Evolutionary conservation across 2,797 vertebrate genomes (phyloP).

Genomic region (Gila robusta): DNA sequence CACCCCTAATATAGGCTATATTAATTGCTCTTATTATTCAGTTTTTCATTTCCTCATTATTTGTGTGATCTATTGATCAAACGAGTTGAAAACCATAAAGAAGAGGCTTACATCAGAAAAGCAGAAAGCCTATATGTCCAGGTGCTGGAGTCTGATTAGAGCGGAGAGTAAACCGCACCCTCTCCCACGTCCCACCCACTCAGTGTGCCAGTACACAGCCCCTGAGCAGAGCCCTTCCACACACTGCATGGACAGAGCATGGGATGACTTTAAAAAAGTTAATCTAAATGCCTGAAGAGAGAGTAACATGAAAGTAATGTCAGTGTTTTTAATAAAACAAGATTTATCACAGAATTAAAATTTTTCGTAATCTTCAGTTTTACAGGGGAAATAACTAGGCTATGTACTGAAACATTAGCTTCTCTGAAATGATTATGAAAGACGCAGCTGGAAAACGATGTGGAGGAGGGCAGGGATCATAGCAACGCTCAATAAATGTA

Average conservation of each 20-base stretch:
- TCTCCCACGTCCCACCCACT: conserved; percentile 43
- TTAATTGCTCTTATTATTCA: not conserved
- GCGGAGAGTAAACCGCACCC: conserved; percentile 24
- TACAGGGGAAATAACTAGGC: not conserved
- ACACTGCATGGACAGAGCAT: not conserved
- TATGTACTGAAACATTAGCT: not conserved
- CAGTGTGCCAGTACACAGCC: not conserved
- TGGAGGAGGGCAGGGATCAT: not conserved
- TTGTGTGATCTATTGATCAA: not conserved
- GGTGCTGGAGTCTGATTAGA: conserved; percentile 53
- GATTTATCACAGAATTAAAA: not conserved
- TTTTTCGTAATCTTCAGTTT: not conserved
- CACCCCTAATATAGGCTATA: too few relatives aligned
- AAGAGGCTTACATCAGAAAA: not conserved
- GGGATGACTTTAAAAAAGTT: not conserved
- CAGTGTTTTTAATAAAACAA: not conserved
- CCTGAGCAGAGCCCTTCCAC: not conserved
- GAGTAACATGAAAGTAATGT: not conserved
- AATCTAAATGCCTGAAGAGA: not conserved
- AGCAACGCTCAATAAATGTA: not conserved
- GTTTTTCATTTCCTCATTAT: not conserved
- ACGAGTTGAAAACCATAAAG: not conserved
- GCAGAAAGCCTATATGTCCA: not conserved
- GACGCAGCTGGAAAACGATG: not conserved
- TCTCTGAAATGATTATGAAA: not conserved